Evolutionary conservation across 1,140 invertebrate genomes (phyloP).

Genomic region (Centruroides sculpturatus): DNA sequence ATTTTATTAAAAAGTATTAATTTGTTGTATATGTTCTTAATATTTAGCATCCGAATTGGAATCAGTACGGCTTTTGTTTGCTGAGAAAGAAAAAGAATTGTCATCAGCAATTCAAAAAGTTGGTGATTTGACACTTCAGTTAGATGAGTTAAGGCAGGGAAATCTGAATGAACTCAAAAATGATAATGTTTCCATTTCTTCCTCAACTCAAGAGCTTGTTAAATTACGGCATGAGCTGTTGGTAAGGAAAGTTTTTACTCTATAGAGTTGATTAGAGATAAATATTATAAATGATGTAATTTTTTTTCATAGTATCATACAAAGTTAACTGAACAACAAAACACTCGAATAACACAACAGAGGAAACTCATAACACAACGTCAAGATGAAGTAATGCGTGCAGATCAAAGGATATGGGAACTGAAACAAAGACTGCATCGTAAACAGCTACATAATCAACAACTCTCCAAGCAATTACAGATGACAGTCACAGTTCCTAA

Average conservation of each 20-base stretch:
- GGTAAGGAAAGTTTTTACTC: conserved; percentile 40
- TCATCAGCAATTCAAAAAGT: conserved; percentile 88
- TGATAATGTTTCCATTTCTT: conserved; percentile 44
- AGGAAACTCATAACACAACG: conserved; percentile 65
- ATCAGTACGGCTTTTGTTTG: conserved; percentile 85
- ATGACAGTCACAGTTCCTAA: conserved; percentile 15
- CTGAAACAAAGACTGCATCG: conserved; percentile 75
- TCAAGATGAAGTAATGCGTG: conserved; percentile 74
- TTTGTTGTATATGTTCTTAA: too few relatives aligned
- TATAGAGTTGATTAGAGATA: background rate
- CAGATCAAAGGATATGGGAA: conserved; percentile 83
- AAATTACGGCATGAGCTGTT: conserved; percentile 70
- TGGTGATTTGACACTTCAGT: conserved; percentile 80
- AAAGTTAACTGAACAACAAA: conserved; percentile 89
- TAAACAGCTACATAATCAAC: conserved; percentile 70
- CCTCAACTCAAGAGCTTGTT: conserved; percentile 70
- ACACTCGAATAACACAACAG: conserved; percentile 66
- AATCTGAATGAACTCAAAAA: conserved; percentile 34
- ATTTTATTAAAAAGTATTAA: too few relatives aligned
- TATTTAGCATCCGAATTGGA: conserved; percentile 52
- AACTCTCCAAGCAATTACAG: conserved; percentile 57
- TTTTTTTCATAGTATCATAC: conserved; percentile 62
- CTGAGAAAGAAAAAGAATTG: conserved; percentile 93
- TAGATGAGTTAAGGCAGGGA: conserved; percentile 59
- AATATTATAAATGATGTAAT: background rate